Conservation (phyloP, 92 coral and sea anemone species). For the Blastomussa wellsi region DNA sequence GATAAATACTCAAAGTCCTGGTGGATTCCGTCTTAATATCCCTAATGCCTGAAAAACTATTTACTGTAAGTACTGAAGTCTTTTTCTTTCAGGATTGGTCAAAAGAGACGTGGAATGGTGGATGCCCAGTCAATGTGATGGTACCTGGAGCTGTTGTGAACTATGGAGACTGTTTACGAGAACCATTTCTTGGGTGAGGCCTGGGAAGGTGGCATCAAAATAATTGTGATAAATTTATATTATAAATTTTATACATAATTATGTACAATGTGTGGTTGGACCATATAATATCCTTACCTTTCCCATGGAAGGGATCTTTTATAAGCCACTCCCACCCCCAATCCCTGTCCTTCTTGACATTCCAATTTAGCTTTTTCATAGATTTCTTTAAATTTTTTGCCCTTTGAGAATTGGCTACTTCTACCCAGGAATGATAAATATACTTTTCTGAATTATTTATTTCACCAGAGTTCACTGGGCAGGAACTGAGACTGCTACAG, state of each 20-base stretch:
- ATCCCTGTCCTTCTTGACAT: background rate
- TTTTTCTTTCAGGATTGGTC: slow-evolving; percentile 85
- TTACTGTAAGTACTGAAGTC: background rate
- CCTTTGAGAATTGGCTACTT: no score
- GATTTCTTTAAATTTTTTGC: no score
- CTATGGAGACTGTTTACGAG: slow-evolving; percentile 86
- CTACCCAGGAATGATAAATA: no score
- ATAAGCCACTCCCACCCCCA: no score
- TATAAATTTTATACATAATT: no score
- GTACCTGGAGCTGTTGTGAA: slow-evolving; percentile 90
- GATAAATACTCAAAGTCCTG: no score
- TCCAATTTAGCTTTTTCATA: background rate
- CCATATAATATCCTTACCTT: no score
- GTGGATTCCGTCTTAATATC: no score
- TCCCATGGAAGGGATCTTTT: no score
- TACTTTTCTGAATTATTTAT: no score
- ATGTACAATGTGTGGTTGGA: no score
- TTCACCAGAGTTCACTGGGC: slow-evolving; percentile 89
- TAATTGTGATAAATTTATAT: background rate
- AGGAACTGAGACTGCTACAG: slow-evolving; percentile 80
- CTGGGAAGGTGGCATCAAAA: background rate
- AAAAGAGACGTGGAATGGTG: slow-evolving; percentile 90
- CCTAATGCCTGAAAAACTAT: no score
- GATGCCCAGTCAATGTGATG: slow-evolving; percentile 95
- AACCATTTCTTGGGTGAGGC: slow-evolving; percentile 77